Base-by-base conservation (phyloP, 2,888 invertebrate species). In the Athalia rosae region DNA sequence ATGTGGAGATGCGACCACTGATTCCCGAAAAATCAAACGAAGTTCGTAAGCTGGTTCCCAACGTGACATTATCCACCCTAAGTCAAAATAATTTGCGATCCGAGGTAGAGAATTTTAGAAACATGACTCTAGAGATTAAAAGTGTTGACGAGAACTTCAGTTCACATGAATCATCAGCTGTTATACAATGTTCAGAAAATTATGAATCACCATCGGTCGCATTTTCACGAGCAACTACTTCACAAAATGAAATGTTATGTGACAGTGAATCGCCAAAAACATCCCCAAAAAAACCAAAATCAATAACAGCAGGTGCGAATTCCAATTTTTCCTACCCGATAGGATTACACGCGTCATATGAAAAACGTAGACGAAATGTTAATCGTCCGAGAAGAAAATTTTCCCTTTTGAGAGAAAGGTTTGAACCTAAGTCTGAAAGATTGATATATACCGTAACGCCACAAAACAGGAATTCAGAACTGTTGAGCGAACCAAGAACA, bases 321-420 rank as follows among this genome's bases (percentile, higher is more conserved):
- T 73, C 11, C 8, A 77, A 45, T 77, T 76, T 78, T 50, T 56
- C 78, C 66, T 63, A 64, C 43, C 45, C 76, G 15, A 28, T 50
- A 11, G 74, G 74, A 61, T 13, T 59, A 48, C 48, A 74, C 48
- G 59, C 62, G 53, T 50, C 76, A 11, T 48, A 69, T 13, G 84
- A 85, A 0, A 85, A 82, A 58, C 81, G 80, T 43, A 79, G 74
- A 63, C 82, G 76, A 63, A 83, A 85, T 9, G 88, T 90, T 79
- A 91, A 88, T 81, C 91, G 91, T 84, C 92, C 93, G 0, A 90
- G 92, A 78, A 88, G 93, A 81, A 93, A 93, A 85, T 92, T 93
- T 87, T 93, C 93, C 4, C 90, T 93, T 77, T 85, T 93, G 15
- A 90, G 92, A 82, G 93, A 93, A 83, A 91, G 91, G 79, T 93